A percentile compares a stretch with the other conserved stretches of the same genome.
phyloP scores from a whole-genome alignment of 1,140 invertebrate genomes.

The Hylyphantes graminicola region DNA sequence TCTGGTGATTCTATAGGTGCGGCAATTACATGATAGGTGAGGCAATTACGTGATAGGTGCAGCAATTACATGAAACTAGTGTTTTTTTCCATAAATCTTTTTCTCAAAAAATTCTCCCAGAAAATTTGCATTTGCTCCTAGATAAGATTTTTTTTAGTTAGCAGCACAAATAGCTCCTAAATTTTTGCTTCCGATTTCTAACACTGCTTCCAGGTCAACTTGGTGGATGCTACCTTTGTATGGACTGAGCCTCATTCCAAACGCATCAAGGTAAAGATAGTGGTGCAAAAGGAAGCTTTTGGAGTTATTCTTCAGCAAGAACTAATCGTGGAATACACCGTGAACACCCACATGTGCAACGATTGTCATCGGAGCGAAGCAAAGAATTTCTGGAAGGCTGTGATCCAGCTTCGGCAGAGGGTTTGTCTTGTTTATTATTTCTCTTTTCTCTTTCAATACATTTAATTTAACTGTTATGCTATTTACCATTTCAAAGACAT shows the following conservation, averaged over 20 bases:
- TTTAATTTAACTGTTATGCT: not conserved
- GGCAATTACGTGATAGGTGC: too few species aligned
- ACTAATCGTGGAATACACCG: slow-evolving; percentile 93
- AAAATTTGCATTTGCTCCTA: too few species aligned
- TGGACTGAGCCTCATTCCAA: slow-evolving; percentile 99
- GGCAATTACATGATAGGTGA: too few species aligned
- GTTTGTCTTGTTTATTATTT: slow-evolving; percentile 61
- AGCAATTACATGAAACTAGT: too few species aligned
- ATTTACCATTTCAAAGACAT: not conserved
- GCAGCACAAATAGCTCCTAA: too few species aligned
- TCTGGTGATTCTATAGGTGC: too few species aligned
- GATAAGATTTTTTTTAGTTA: too few species aligned
- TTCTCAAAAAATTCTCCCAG: too few species aligned
- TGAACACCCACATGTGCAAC: slow-evolving; percentile 95
- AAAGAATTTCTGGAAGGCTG: slow-evolving; percentile 96
- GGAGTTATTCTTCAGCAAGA: slow-evolving; percentile 72
- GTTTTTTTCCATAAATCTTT: too few species aligned
- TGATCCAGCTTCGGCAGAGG: slow-evolving; percentile 77
- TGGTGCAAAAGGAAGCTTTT: slow-evolving; percentile 91
- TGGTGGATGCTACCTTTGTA: slow-evolving; percentile 95
- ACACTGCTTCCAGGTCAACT: slow-evolving; percentile 70
- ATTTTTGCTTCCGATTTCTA: too few species aligned
- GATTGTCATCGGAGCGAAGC: slow-evolving; percentile 97
- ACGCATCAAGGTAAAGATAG: slow-evolving; percentile 95
- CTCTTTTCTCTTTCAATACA: not conserved